Evolutionary conservation across 2,797 vertebrate genomes (phyloP), one percentile per base, ranked within the genome.

Genomic region (Fundulus diaphanus): DNA sequence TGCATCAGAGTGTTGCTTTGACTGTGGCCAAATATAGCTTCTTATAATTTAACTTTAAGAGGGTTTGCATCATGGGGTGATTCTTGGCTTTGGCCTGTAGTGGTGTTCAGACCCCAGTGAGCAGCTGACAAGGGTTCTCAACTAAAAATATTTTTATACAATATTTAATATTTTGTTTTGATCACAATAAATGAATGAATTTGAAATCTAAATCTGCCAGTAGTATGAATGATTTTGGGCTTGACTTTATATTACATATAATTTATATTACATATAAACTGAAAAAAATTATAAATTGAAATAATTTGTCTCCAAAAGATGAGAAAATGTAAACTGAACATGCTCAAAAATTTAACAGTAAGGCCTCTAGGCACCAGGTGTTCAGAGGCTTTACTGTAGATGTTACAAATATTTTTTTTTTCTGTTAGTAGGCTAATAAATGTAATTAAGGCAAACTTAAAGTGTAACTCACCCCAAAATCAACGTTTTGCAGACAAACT

Each of bases 1-100:
- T 84, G 52, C 1, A 3, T 87, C 73, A 84, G 56, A 75, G n/a
- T 3, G 59, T 5, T 2, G 59, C 33, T 5, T 40, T 37, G 9
- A 24, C 3, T 61, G 16, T 61, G 57, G 31, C 29, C 57, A 33
- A 49, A 61, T 22, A 24, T 3, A 29, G 11, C 15, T 63, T 63
- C 51, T 35, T 35, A 61, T 20, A 61, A 61, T 9, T 16, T 22
- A 20, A 63, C 5, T n/a, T 54, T 54, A n/a, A n/a, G 7, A 44
- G 51, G 51, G 22, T 11, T 54, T 54, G 24, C 7, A 2, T n/a
- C 24, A 24, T n/a, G 22, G 24, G 22, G 20, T 13, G 22, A 48
- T 48, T 52, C 22, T 52, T 6, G 6, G 20, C 7, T 52, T 24
- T 24, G 5, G 49, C 22, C 7, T 63, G 35, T 35, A 35, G 8